Base-by-base conservation (phyloP, 2,888 invertebrate genomes). In the Micropterix aruncella region DNA sequence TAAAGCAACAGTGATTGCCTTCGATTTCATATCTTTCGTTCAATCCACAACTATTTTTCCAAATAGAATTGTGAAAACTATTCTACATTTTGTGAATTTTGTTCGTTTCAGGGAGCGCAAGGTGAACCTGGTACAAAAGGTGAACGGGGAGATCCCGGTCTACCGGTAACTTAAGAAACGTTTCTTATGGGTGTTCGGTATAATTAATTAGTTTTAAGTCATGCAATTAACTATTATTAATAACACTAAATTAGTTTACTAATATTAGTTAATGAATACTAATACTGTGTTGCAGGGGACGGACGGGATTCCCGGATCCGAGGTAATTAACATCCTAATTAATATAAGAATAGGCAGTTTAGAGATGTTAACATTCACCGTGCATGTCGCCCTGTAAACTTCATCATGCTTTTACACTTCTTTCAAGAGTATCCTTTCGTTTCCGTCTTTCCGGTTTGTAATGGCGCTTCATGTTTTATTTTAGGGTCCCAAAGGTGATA, bases 251-350 rank as follows among this genome's bases (percentile, higher is more conserved):
- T n/a, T n/a, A n/a, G n/a, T n/a, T n/a, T n/a, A n/a, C n/a, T n/a
- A n/a, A n/a, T n/a, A n/a, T n/a, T n/a, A n/a, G n/a, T n/a, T n/a
- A n/a, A n/a, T n/a, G n/a, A n/a, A n/a, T n/a, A n/a, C n/a, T n/a
- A n/a, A n/a, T n/a, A n/a, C n/a, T n/a, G n/a, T n/a, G n/a, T 78
- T 80, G 61, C 77, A 91, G 91, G 92, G 91, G 57, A 92, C 91
- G 50, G 91, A 92, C 65, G 91, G 91, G 59, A 92, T 92, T 61
- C 91, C 91, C 57, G 91, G 91, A 60, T 80, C 82, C 73, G 88
- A 90, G 83, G 86, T 87, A 74, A 70, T 37, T 45, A 47, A 16
- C 12, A 15, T 43, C 17, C 3, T 3, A 7, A 3, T 40, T 37
- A 38, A n/a, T n/a, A 36, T n/a, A 36, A 36, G n/a, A 36, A 12